phyloP scores from a whole-genome alignment of 2,888 invertebrate genomes.

The Sinotaia quadrata region DNA sequence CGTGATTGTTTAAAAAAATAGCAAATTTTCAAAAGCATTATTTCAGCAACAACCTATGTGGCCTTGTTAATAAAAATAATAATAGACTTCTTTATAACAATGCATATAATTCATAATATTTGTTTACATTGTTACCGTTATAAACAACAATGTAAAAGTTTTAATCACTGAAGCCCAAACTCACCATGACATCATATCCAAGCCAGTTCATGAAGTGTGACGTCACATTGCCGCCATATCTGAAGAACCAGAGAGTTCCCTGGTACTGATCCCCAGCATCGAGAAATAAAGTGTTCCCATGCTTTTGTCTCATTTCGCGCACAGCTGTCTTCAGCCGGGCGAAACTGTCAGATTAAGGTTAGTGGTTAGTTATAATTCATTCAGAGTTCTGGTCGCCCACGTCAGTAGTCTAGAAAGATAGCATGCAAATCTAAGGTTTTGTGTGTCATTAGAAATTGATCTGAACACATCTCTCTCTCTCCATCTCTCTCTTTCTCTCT shows the following conservation, averaged over 20 bases:
- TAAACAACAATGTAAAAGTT: too few relatives aligned
- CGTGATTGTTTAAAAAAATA: too few relatives aligned
- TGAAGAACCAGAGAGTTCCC: conserved; percentile 88
- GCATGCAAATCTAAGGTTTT: too few relatives aligned
- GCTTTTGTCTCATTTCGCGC: conserved; percentile 2
- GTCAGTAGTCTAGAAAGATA: too few relatives aligned
- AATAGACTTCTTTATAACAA: background rate
- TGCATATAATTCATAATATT: background rate
- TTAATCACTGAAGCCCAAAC: too few relatives aligned
- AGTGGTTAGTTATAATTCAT: too few relatives aligned
- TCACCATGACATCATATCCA: conserved; percentile 85
- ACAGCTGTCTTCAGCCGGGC: conserved; percentile 76
- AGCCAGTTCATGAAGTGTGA: conserved; percentile 85
- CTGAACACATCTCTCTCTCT: too few relatives aligned
- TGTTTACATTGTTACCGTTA: background rate
- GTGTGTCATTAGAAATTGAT: too few relatives aligned
- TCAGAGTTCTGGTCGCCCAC: too few relatives aligned
- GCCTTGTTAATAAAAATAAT: background rate
- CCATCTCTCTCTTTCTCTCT: too few relatives aligned
- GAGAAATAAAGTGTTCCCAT: conserved; percentile 79
- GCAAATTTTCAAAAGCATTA: too few relatives aligned
- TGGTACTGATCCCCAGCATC: conserved; percentile 95
- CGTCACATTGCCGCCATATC: conserved; percentile 86
- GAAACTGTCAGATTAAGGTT: too few relatives aligned
- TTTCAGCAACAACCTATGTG: background rate